Evolutionary conservation across 2,797 vertebrate genomes (phyloP).

Genomic region (Cossypha niveicapilla): DNA sequence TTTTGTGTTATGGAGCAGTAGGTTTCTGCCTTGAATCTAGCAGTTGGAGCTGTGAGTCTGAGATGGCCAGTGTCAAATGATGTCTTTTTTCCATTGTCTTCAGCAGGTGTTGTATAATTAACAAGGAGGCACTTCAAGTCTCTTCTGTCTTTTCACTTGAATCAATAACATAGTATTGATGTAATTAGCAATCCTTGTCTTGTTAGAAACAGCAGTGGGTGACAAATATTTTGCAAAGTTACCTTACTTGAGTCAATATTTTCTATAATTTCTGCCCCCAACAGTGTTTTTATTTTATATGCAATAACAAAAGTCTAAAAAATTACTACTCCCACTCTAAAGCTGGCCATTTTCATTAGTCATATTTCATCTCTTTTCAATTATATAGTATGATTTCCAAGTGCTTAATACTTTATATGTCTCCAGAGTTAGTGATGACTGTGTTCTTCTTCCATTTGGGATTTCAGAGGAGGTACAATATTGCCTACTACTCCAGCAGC

Average conservation of each 20-base stretch:
- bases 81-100: slow-evolving; percentile 30
- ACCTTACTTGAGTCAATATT: slow-evolving; percentile 43
- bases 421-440: neutral
- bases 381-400: neutral
- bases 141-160: neutral
- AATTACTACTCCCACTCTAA: slow-evolving; percentile 18
- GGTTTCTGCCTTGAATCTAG: neutral
- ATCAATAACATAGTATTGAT: neutral
- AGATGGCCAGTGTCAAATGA: neutral
- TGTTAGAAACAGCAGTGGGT: neutral
- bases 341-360: slow-evolving; percentile 52
- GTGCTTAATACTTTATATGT: neutral
- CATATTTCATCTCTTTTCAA: slow-evolving; percentile 23
- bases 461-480: neutral
- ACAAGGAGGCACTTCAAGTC: neutral
- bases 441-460: neutral
- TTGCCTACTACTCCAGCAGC: neutral
- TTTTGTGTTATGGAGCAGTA: neutral
- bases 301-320: slow-evolving; percentile 39
- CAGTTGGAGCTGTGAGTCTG: neutral
- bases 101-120: slow-evolving; percentile 37
- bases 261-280: slow-evolving; percentile 41
- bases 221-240: slow-evolving; percentile 41
- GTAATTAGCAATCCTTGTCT: neutral
- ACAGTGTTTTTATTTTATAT: slow-evolving; percentile 20